A percentile compares a stretch with the other conserved stretches of the same genome.
phyloP scores from a whole-genome alignment of 1,140 invertebrate species.

The Steinernema feltiae region DNA sequence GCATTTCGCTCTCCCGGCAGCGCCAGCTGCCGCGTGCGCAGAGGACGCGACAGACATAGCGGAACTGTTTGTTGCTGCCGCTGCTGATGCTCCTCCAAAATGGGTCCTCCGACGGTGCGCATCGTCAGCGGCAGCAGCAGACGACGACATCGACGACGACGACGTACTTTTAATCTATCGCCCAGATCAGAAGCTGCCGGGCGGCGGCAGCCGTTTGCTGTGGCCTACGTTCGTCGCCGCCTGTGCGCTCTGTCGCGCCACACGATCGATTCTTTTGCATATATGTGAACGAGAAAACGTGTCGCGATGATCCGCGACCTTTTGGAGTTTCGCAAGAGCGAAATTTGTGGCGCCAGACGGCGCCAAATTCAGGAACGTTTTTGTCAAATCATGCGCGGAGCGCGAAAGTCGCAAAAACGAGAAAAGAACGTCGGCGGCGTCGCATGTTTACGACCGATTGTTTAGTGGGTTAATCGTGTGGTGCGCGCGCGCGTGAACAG shows the following conservation, averaged over 20 bases:
- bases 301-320: neutral
- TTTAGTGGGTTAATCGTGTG: neutral
- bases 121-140: too few relatives aligned
- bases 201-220: too few relatives aligned
- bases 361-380: neutral
- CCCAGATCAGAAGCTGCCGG: too few relatives aligned
- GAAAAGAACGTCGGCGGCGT: neutral
- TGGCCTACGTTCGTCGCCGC: neutral
- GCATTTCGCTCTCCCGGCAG: neutral
- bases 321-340: neutral
- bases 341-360: slow-evolving; percentile 4
- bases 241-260: neutral
- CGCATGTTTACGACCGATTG: neutral
- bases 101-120: neutral
- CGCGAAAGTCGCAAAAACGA: neutral
- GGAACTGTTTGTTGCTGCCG: neutral
- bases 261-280: slow-evolving; percentile 2
- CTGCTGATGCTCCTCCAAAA: neutral
- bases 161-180: slow-evolving; percentile 8
- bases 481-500: neutral
- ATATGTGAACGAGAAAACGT: neutral
- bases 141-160: too few relatives aligned
- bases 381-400: neutral
- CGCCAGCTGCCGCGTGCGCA: slow-evolving; percentile 6
- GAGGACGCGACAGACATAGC: neutral